A percentile compares a stretch with the other conserved stretches of the same genome.
phyloP scores from a whole-genome alignment of 2,797 vertebrate species.

The Rhinogobio ventralis region DNA sequence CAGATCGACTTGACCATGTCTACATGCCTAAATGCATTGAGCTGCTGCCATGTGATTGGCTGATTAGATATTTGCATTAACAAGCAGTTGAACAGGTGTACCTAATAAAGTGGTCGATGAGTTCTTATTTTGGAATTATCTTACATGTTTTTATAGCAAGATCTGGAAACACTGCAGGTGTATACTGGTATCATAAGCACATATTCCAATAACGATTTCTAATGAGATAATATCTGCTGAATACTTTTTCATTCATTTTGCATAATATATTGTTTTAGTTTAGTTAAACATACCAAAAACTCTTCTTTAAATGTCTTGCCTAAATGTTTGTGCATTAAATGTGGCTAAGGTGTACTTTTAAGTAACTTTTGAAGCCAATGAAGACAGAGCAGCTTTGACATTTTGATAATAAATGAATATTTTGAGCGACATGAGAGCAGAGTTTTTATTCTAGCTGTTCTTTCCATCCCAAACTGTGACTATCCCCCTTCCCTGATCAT shows the following conservation, averaged over 20 bases:
- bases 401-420: neutral
- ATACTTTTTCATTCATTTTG: neutral
- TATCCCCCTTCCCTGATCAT: slow-evolving; percentile 50
- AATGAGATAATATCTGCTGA: neutral
- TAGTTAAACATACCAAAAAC: neutral
- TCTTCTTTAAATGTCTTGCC: neutral
- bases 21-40: neutral
- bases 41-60: neutral
- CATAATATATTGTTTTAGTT: neutral
- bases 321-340: neutral
- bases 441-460: slow-evolving; percentile 34
- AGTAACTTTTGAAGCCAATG: neutral
- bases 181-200: neutral
- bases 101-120: too few relatives aligned
- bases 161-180: neutral
- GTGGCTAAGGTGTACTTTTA: neutral
- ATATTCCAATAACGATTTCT: neutral
- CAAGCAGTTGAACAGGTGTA: neutral
- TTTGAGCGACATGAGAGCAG: neutral
- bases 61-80: neutral
- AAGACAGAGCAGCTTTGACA: neutral
- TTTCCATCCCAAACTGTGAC: slow-evolving; percentile 51
- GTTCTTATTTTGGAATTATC: neutral
- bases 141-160: neutral
- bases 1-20: neutral